A percentile compares a stretch with the other conserved stretches of the same genome.
Evolutionary conservation across 2,113 vertebrate genomes (phyloP).

Genomic region (Peromyscus polionotus): DNA sequence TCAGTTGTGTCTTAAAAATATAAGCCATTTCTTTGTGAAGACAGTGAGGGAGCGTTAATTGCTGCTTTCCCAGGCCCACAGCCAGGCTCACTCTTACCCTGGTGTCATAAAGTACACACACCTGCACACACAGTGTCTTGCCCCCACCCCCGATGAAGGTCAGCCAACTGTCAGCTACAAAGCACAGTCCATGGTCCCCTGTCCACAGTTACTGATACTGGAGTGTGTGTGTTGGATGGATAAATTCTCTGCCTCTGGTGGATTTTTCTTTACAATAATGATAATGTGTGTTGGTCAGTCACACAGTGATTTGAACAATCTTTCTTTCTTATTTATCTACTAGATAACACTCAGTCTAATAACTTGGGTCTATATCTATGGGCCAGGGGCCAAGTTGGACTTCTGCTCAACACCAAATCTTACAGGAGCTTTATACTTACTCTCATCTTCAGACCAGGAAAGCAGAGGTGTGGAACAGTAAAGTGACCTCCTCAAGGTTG

Average conservation of each 20-base stretch:
- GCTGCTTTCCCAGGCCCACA: not conserved
- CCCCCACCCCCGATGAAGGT: not conserved
- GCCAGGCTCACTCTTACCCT: not conserved
- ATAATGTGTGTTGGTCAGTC: conserved; percentile 62
- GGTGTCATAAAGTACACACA: not conserved
- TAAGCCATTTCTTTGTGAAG: not conserved
- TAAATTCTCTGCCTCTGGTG: conserved; percentile 66
- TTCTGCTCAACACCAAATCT: conserved; percentile 84
- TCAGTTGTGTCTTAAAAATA: not conserved
- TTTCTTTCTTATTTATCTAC: conserved; percentile 84
- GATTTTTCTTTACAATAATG: conserved; percentile 80
- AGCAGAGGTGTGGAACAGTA: not conserved
- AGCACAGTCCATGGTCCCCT: not conserved
- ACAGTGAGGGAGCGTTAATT: not conserved
- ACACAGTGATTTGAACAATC: conserved; percentile 70
- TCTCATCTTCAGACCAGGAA: not conserved
- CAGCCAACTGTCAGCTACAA: not conserved
- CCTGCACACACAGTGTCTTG: not conserved
- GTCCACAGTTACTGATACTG: not conserved
- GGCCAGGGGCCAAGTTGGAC: conserved; percentile 86
- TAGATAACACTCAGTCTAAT: conserved; percentile 82
- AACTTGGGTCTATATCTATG: conserved; percentile 83
- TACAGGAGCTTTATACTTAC: not conserved
- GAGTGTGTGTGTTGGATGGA: conserved; percentile 1
- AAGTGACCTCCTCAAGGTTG: not conserved